Evolutionary conservation across 2,888 invertebrate species (phyloP).

Genomic region (Drosophila rubida): DNA sequence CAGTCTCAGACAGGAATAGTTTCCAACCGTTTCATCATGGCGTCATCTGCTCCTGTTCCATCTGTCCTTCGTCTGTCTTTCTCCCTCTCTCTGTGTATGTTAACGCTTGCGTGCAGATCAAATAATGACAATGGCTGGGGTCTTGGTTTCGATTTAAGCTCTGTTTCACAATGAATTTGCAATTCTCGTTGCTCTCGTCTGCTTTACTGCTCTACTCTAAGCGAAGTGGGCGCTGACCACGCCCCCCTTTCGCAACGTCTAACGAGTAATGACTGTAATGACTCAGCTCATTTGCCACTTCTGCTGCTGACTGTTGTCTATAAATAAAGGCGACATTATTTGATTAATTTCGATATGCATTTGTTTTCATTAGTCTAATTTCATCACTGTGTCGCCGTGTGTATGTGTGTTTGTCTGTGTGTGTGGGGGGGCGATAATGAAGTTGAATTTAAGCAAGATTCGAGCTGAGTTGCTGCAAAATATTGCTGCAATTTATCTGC

Average conservation of each 20-base stretch:
- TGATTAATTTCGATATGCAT: constrained; percentile 77
- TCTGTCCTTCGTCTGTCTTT: background rate
- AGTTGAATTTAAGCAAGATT: constrained; percentile 30
- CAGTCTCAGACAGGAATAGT: background rate
- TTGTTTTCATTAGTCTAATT: constrained; percentile 78
- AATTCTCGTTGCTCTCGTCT: constrained; percentile 25
- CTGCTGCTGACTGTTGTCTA: constrained; percentile 51
- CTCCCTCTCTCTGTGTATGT: constrained; percentile 22
- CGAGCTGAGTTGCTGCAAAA: constrained; percentile 4
- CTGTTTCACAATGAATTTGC: constrained; percentile 47
- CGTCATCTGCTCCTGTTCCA: constrained; percentile 28
- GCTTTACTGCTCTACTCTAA: constrained; percentile 30
- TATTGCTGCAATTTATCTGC: background rate
- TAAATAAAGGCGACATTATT: constrained; percentile 72
- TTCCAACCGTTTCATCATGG: constrained; percentile 36
- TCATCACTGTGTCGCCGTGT: constrained; percentile 15
- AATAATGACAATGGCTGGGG: constrained; percentile 61
- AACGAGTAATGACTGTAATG: constrained; percentile 47
- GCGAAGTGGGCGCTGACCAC: constrained; percentile 31
- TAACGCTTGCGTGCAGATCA: constrained; percentile 28
- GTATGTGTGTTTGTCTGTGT: constrained; percentile 8
- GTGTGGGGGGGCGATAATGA: constrained; percentile 19
- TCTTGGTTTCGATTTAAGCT: constrained; percentile 35
- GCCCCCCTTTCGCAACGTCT: constrained; percentile 14
- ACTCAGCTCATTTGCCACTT: constrained; percentile 54